Evolutionary conservation across 2,888 invertebrate species (phyloP), one percentile per base, ranked within the genome.

Genomic region (Cinara cedri): DNA sequence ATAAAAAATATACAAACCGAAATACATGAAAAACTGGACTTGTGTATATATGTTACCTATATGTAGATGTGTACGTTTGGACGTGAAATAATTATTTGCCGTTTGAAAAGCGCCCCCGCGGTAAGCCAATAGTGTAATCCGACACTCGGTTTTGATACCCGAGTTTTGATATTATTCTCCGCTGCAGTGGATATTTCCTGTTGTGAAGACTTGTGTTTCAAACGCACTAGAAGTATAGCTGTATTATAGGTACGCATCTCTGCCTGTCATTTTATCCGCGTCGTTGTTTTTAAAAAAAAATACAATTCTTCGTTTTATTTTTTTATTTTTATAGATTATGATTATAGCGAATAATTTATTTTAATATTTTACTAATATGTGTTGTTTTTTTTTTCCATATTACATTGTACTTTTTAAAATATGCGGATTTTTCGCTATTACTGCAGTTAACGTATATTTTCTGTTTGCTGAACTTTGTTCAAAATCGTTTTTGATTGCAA

Each of bases 21-120:
- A 51, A 24, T 62, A 34, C 62, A 14, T 13, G 16, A 62, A 62
- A 62, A 62, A 63, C 49, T 16, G 14, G 14, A 13, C 34, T 16
- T 49, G 34, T 21, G 11, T 34, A 42, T 71, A n/a, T 13, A 34
- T 14, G 21, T 6, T 34, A n/a, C n/a, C n/a, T n/a, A n/a, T n/a
- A 34, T 34, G 34, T 6, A 34, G 34, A 6, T 34, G 6, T 6
- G n/a, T n/a, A n/a, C 42, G 54, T 46, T 51, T 60, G 19, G 62
- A 74, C 51, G 51, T 63, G 21, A 74, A 62, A 74, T 63, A 42
- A 63, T 74, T 54, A 51, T 74, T 72, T 10, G 60, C 72, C 44
- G 46, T 60, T 26, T n/a, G 60, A 49, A 60, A 72, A 72, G 49
- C 72, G 19, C 14, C 62, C 62, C 72, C 62, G 72, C 26, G 54